phyloP scores from a whole-genome alignment of 92 coral and sea anemone species.

The Montipora capitata region DNA sequence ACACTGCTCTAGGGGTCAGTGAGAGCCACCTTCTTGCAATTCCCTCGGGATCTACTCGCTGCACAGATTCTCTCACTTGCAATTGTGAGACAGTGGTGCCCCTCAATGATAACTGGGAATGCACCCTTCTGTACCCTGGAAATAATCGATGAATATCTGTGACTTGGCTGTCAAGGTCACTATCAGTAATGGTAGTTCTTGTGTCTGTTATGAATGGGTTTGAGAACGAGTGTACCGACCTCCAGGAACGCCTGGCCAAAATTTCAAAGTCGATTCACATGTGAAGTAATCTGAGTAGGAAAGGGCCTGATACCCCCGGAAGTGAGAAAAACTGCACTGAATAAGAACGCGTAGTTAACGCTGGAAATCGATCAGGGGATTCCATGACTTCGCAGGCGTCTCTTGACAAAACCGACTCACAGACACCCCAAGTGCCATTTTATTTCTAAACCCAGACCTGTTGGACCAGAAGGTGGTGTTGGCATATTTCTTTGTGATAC shows the following conservation, averaged over 20 bases:
- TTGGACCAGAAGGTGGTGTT: too few relatives aligned
- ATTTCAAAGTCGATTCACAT: too few relatives aligned
- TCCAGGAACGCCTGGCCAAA: too few relatives aligned
- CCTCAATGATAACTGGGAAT: conserved; percentile 46
- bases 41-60: conserved; percentile 42
- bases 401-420: conserved; percentile 57
- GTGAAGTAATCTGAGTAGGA: too few relatives aligned
- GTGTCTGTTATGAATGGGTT: conserved; percentile 3
- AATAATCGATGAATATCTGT: conserved; percentile 32
- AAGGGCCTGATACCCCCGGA: too few relatives aligned
- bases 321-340: too few relatives aligned
- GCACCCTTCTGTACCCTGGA: conserved; percentile 52
- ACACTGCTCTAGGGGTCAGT: conserved; percentile 43
- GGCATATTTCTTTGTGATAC: too few relatives aligned
- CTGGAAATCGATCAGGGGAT: neutral
- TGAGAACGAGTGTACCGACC: too few relatives aligned
- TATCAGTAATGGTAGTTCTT: conserved; percentile 32
- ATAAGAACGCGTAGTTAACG: too few relatives aligned
- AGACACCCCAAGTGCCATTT: conserved; percentile 53
- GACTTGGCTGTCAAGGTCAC: conserved; percentile 48
- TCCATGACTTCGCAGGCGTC: conserved; percentile 64
- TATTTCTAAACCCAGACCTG: too few relatives aligned
- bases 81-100: conserved; percentile 48
- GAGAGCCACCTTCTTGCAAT: conserved; percentile 54
- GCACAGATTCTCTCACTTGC: conserved; percentile 31